phyloP scores from a whole-genome alignment of 1,140 invertebrate genomes.

The Scaptomyza hsui region DNA sequence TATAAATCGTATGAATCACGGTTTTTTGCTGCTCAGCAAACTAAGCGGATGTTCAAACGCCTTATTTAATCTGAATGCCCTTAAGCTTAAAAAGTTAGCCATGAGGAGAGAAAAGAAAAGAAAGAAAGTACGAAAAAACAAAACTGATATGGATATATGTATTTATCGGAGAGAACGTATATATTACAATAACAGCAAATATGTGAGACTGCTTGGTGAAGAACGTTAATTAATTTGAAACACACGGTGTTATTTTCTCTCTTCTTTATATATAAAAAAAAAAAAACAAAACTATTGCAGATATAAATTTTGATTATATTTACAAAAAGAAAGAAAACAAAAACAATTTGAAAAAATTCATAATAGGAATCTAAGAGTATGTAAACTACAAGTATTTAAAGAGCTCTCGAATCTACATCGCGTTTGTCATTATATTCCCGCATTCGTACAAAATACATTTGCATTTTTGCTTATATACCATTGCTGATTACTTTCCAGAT shows the following conservation, averaged over 20 bases:
- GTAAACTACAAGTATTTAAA: not conserved
- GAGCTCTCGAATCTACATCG: conserved; percentile 10
- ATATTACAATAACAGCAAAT: conserved; percentile 71
- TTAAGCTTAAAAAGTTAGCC: conserved; percentile 25
- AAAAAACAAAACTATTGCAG: conserved; percentile 37
- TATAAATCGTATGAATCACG: conserved; percentile 40
- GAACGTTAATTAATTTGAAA: conserved; percentile 24
- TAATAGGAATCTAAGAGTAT: conserved; percentile 55
- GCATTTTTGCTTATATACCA: conserved; percentile 29
- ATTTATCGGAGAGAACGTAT: conserved; percentile 37
- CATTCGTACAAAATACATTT: conserved; percentile 17
- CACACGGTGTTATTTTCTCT: conserved; percentile 14
- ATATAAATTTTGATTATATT: conserved; percentile 77
- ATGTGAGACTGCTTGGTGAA: conserved; percentile 69
- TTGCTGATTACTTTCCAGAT: conserved; percentile 34
- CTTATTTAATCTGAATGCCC: conserved; percentile 55
- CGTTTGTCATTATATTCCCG: conserved; percentile 15
- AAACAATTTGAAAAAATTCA: conserved; percentile 59
- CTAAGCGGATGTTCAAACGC: conserved; percentile 72
- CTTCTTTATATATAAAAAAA: conserved; percentile 11
- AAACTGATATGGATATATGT: conserved; percentile 30
- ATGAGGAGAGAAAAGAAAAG: conserved; percentile 16
- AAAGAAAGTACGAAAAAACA: conserved; percentile 34
- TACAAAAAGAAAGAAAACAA: conserved; percentile 48
- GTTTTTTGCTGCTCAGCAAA: conserved; percentile 58